phyloP scores from a whole-genome alignment of 2,888 invertebrate genomes.

The Aleiodes leptofemur region DNA sequence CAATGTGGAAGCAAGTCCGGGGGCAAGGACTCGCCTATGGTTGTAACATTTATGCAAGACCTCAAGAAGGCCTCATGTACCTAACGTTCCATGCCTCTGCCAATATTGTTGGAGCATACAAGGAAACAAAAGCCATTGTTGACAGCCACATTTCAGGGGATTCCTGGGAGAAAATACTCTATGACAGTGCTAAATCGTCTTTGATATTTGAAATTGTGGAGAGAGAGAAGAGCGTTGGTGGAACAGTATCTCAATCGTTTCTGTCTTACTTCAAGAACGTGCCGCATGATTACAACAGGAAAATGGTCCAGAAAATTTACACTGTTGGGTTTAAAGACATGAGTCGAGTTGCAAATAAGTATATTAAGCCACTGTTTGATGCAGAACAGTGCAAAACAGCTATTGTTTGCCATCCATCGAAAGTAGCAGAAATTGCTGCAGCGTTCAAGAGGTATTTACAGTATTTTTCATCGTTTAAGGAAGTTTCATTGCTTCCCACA shows the following conservation, averaged over 20 bases:
- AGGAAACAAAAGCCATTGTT: conserved; percentile 85
- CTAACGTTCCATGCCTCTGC: conserved; percentile 86
- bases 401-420: conserved; percentile 86
- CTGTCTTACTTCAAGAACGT: conserved; percentile 83
- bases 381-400: conserved; percentile 80
- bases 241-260: conserved; percentile 84
- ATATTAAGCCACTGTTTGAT: conserved; percentile 84
- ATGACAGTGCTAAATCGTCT: conserved; percentile 90
- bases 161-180: conserved; percentile 84
- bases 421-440: conserved; percentile 81
- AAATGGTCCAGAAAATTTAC: conserved; percentile 81
- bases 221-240: conserved; percentile 86
- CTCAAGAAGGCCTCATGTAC: conserved; percentile 83
- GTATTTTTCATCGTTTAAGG: conserved; percentile 1
- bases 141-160: conserved; percentile 80
- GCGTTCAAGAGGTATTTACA: conserved; percentile 82
- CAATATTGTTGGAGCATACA: conserved; percentile 87
- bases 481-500: no score
- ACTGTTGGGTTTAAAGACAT: conserved; percentile 81
- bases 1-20: conserved; percentile 91
- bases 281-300: conserved; percentile 83
- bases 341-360: conserved; percentile 82
- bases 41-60: conserved; percentile 81
- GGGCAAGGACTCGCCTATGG: conserved; percentile 91
- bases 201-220: conserved; percentile 91